phyloP scores from a whole-genome alignment of 2,797 vertebrate genomes.

The Chelmon rostratus region DNA sequence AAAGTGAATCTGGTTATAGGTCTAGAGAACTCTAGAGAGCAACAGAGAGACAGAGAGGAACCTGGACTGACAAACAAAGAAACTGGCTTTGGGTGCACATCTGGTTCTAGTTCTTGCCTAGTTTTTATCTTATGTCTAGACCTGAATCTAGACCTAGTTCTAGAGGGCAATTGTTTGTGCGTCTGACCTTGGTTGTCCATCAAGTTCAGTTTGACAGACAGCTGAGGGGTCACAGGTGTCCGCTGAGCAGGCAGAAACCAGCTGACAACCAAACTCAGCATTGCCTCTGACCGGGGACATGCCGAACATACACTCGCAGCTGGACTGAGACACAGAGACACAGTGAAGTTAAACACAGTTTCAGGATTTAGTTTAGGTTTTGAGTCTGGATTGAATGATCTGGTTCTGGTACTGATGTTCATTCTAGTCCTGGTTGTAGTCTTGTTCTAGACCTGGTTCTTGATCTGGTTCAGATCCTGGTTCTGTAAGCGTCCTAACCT shows the following conservation, averaged over 20 bases:
- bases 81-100: background rate
- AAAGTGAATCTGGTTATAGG: no score
- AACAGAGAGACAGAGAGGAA: no score
- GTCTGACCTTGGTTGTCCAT: slow-evolving; percentile 78
- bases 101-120: background rate
- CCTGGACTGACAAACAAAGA: no score
- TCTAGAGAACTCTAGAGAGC: no score
- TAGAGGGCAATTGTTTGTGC: background rate
- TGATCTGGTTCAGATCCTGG: no score
- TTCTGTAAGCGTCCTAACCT: slow-evolving; percentile 82
- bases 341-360: background rate
- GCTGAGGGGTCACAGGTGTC: slow-evolving; percentile 85
- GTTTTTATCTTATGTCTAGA: background rate
- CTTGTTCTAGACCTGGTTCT: background rate
- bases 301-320: slow-evolving; percentile 90
- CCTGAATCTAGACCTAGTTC: background rate
- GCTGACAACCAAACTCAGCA: slow-evolving; percentile 79
- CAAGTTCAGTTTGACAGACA: slow-evolving; percentile 79
- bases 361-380: background rate
- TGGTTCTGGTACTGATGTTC: background rate
- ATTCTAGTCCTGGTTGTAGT: background rate
- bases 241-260: slow-evolving; percentile 76
- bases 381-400: background rate
- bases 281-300: slow-evolving; percentile 69
- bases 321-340: slow-evolving; percentile 69